Conservation (phyloP, 2,888 invertebrate species). For the Teleogryllus oceanicus region DNA sequence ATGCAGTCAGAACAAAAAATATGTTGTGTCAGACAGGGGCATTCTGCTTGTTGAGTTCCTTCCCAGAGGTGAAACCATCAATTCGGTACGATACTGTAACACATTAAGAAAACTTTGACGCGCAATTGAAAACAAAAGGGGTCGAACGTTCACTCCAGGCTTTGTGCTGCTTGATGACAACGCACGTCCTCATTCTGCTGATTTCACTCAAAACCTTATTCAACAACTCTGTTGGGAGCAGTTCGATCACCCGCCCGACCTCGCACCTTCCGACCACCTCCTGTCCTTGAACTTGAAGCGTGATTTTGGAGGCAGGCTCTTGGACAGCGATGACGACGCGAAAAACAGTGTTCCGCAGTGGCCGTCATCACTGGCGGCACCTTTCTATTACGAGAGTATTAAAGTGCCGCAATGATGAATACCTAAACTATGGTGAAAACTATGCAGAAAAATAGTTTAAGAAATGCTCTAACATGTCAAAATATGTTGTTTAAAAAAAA, state of each 20-base stretch:
- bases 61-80: too few species aligned
- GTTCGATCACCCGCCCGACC: not conserved
- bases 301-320: not conserved
- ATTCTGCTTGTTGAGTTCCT: too few species aligned
- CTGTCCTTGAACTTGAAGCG: conserved; percentile 1
- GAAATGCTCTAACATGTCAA: too few species aligned
- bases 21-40: too few species aligned
- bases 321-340: not conserved
- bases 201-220: conserved; percentile 18
- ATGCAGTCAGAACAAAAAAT: not conserved
- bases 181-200: conserved; percentile 12
- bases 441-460: too few species aligned
- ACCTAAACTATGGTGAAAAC: too few species aligned
- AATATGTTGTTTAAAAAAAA: too few species aligned
- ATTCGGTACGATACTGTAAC: too few species aligned
- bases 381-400: too few species aligned
- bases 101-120: not conserved
- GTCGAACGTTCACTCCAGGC: conserved; percentile 11
- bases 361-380: too few species aligned
- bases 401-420: too few species aligned
- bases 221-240: conserved; percentile 22
- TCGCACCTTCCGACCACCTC: too few species aligned
- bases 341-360: not conserved
- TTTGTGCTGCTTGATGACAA: not conserved
- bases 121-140: conserved; percentile 26